Evolutionary conservation across 2,113 vertebrate species (phyloP), one percentile per base, ranked within the genome.

Genomic region (Sceloporus undulatus): DNA sequence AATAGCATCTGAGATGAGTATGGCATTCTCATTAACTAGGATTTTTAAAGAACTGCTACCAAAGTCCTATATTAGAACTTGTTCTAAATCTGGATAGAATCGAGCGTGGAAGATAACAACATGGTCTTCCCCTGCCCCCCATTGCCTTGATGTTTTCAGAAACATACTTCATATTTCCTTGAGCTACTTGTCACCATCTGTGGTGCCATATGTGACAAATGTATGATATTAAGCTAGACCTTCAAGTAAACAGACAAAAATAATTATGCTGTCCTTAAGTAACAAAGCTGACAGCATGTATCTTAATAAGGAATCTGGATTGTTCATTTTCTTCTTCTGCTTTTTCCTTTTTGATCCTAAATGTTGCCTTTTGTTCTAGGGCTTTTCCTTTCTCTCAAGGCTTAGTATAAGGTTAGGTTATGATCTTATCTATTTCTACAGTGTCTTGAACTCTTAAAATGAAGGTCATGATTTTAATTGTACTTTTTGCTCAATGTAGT

Each of bases 141-240:
- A 52, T 34, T 65, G 27, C 52, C 18, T 84, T 62, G 89, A 34
- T 90, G 48, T 86, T 84, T 88, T 75, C 13, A 83, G 84, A 71
- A 92, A 85, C 87, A 73, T 93, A 90, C 65, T 86, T 87, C 68
- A 86, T 87, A 89, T 89, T 91, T 93, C 88, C 84, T 93, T 85
- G 65, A 94, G 85, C 87, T 65, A 76, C 85, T 89, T 83, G 83
- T 65, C 79, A 87, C 93, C 82, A 82, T 95, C 91, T 95, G 89
- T 89, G 84, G 77, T 92, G 88, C 90, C 84, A 82, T 85, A 89
- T 93, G 93, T 76, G 91, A 82, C 48, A 83, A 62, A 84, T 76
- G 85, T 93, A 38, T 79, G 90, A 79, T 81, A 56, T 48, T 54
- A 0, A 70, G 77, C 62, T 85, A 92, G 89, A 84, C 83, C 19